Evolutionary conservation across 2,113 vertebrate species (phyloP), one percentile per base, ranked within the genome.

Genomic region (Neoarius graeffei): DNA sequence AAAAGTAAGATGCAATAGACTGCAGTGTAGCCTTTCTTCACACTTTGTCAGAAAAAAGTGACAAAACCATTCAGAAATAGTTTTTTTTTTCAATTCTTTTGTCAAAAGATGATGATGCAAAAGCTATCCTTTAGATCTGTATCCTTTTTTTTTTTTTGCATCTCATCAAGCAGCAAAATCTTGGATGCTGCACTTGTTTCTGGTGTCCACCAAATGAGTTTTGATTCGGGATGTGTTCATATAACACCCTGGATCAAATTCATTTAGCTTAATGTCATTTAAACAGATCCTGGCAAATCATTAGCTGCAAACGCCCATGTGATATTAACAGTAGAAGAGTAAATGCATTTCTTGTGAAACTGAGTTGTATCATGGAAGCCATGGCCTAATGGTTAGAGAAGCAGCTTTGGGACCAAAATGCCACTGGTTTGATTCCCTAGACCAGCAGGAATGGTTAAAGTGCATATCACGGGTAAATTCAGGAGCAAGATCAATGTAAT

Each of bases 31-130:
- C 77, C 64, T 84, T 82, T 62, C 30, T 77, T 30, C 56, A 23
- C 60, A 71, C 73, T 80, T 74, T 73, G 69, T 86, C 74, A 81
- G 30, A 64, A 42, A 88, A 86, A 90, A 48, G 83, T 64, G 79
- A 89, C 76, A 88, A 66, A 83, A 84, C 82, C 89, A 88, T 89
- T 90, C 56, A 83, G 54, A 71, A 86, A 88, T 85, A 42, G 42
- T 42, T 3, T 42, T 42, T 4, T 42, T 42, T 42, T 42, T 42
- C 57, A 50, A 11, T 76, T 35, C 79, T 42, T 35, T 42, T 35
- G 42, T 77, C 85, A 71, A 86, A 85, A 85, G 77, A 89, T 20
- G 81, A 80, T 27, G 13, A 48, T 80, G 23, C 13, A 25, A 88
- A 27, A 84, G 80, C 60, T 54, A 69, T 57, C n/a, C 48, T 54